These are phyloP conservation scores for Ctenicera cuprea DNA, from an alignment of 2,888 invertebrate genomes.

Conservation along the genomic window DNA sequence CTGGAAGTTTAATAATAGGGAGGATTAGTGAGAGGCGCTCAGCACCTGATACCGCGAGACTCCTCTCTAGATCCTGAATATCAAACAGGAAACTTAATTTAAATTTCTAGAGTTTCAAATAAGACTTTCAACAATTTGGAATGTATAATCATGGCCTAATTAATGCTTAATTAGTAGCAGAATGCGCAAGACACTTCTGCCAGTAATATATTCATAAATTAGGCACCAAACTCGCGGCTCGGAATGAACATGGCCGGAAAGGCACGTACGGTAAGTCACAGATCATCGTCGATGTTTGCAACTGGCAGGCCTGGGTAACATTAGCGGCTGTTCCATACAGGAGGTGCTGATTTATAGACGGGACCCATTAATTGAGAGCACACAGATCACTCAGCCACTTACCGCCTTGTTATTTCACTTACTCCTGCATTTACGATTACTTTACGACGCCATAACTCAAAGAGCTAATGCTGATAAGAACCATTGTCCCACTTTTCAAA, in stretches of 20 bases:
- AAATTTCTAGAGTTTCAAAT: constrained; percentile 49
- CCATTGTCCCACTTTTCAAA: constrained; percentile 11
- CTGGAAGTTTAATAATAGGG: constrained; percentile 44
- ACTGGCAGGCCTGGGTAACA: constrained; percentile 66
- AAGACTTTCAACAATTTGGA: constrained; percentile 50
- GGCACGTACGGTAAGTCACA: constrained; percentile 53
- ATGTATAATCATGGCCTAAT: constrained; percentile 52
- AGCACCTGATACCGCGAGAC: constrained; percentile 50
- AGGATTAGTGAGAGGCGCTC: constrained; percentile 43
- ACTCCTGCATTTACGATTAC: constrained; percentile 35
- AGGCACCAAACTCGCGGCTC: constrained; percentile 43
- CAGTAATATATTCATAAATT: constrained; percentile 52
- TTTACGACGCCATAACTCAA: constrained; percentile 33
- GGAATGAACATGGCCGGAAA: constrained; percentile 40
- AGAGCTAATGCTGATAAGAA: constrained; percentile 19
- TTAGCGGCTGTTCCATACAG: constrained; percentile 64
- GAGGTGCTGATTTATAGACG: constrained; percentile 67
- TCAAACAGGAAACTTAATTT: constrained; percentile 50
- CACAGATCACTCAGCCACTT: constrained; percentile 61
- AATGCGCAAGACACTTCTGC: constrained; percentile 50
- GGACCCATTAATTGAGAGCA: constrained; percentile 65
- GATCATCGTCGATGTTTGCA: constrained; percentile 64
- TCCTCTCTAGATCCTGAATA: constrained; percentile 45
- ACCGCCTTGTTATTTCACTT: constrained; percentile 60
- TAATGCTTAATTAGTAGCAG: constrained; percentile 52